A percentile compares a stretch with the other conserved stretches of the same genome.
phyloP scores from a whole-genome alignment of 2,113 vertebrate genomes.

The Oreochromis tanganicae region DNA sequence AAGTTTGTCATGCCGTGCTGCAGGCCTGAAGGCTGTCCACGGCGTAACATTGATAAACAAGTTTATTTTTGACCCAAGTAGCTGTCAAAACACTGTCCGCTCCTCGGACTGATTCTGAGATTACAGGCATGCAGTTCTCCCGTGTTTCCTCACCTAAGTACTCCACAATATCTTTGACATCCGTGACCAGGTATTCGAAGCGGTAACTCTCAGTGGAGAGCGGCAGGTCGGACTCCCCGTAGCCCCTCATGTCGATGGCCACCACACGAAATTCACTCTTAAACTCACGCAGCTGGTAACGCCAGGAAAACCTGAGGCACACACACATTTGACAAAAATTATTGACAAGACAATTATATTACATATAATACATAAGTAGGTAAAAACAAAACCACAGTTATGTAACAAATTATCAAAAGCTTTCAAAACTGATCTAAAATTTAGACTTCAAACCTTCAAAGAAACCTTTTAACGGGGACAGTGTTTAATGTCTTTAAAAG shows the following conservation, averaged over 20 bases:
- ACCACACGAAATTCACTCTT: slow-evolving; percentile 97
- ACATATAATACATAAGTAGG: background rate
- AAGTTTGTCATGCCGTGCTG: slow-evolving; percentile 23
- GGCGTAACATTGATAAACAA: slow-evolving; percentile 7
- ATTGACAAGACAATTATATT: background rate
- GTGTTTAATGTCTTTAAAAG: background rate
- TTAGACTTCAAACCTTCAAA: background rate
- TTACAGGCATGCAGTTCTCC: background rate
- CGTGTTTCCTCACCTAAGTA: slow-evolving; percentile 81
- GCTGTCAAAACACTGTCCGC: background rate
- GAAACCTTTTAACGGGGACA: background rate
- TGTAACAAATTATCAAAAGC: background rate
- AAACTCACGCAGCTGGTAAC: slow-evolving; percentile 94
- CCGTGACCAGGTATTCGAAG: slow-evolving; percentile 87
- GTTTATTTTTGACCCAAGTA: slow-evolving; percentile 33
- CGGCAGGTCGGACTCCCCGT: slow-evolving; percentile 92
- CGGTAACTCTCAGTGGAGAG: slow-evolving; percentile 82
- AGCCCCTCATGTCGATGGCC: slow-evolving; percentile 93
- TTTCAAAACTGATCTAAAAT: background rate
- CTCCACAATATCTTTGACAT: slow-evolving; percentile 95
- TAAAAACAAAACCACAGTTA: background rate
- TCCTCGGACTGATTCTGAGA: background rate
- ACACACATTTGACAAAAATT: background rate
- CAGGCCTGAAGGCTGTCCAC: slow-evolving; percentile 8
- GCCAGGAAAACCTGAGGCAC: slow-evolving; percentile 90